Percentiles rank a stretch among this genome's conserved stretches.
phyloP scores from a whole-genome alignment of 2,797 vertebrate species.

The Callimico goeldii region DNA sequence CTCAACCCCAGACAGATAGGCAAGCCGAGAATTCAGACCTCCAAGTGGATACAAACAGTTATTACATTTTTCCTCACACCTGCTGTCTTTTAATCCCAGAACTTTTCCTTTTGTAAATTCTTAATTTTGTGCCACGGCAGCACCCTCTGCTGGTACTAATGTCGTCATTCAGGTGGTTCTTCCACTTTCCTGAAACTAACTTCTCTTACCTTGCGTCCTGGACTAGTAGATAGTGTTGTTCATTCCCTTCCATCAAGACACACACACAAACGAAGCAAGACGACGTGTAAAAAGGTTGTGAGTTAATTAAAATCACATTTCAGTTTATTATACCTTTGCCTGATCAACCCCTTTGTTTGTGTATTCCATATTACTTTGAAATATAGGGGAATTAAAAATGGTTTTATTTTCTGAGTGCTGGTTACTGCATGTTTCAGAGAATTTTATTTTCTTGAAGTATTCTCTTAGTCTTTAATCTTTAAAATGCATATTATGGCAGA shows the following conservation, averaged over 20 bases:
- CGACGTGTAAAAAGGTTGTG: not conserved
- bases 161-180: not conserved
- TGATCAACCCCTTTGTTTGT: not conserved
- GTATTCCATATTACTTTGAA: not conserved
- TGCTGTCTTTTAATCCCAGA: not conserved
- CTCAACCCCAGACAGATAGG: not conserved
- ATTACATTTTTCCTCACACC: not conserved
- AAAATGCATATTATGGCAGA: not conserved
- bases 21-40: accelerated
- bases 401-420: not conserved
- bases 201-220: not conserved
- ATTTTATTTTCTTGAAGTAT: not conserved
- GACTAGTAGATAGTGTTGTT: not conserved
- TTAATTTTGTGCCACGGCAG: constrained; percentile 67
- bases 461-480: not conserved
- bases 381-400: not conserved
- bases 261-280: not conserved
- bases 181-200: not conserved
- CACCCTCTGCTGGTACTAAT: constrained; percentile 80
- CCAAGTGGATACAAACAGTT: not conserved
- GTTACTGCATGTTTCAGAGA: not conserved
- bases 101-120: not conserved
- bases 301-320: not conserved
- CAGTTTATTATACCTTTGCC: not conserved
- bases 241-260: not conserved